Evolutionary conservation across 2,797 vertebrate genomes (phyloP).

Genomic region (Mycteria americana): DNA sequence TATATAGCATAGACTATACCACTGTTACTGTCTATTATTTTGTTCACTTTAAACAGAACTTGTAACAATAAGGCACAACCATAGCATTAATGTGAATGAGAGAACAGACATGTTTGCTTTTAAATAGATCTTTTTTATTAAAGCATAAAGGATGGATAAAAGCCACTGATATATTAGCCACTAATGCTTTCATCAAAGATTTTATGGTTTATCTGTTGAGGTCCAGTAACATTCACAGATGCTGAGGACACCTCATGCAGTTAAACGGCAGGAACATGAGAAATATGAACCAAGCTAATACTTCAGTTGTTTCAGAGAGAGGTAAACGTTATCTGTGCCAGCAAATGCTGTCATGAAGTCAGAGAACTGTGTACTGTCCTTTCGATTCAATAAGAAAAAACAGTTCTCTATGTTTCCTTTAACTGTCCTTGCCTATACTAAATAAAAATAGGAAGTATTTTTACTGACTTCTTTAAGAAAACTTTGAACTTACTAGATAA

Average conservation of each 20-base stretch:
- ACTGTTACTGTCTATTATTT: neutral
- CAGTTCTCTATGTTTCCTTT: neutral
- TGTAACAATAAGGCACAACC: neutral
- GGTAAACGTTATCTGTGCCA: neutral
- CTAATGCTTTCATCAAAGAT: neutral
- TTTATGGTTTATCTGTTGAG: neutral
- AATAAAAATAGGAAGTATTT: neutral
- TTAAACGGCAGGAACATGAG: neutral
- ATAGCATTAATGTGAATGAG: neutral
- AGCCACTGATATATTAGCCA: neutral
- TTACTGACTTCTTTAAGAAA: neutral
- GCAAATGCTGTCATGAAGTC: neutral
- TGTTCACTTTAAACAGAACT: neutral
- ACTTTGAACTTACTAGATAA: neutral
- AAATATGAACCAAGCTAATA: neutral
- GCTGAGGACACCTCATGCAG: neutral
- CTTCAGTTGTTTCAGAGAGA: neutral
- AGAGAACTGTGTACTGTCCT: neutral
- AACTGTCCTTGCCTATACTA: neutral
- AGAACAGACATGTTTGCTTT: neutral
- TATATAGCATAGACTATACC: neutral
- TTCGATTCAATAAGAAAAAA: neutral
- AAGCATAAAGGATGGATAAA: neutral
- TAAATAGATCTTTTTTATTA: neutral
- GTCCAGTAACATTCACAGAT: neutral